A percentile compares a stretch with the other conserved stretches of the same genome.
Evolutionary conservation across 2,888 invertebrate species (phyloP).

Genomic region (Agriopis aurantiaria): DNA sequence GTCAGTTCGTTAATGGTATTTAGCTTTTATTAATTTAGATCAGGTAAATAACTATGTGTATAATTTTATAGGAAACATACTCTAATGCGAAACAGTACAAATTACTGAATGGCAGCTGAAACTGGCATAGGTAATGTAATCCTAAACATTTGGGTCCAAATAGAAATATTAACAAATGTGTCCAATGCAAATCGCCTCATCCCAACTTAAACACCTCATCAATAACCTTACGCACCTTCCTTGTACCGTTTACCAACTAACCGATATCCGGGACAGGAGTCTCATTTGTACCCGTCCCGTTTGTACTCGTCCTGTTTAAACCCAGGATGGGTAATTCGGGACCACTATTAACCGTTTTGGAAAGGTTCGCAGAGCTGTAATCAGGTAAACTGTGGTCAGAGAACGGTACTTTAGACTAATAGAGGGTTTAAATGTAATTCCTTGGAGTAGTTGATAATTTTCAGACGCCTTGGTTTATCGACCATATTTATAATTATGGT

Average conservation of each 20-base stretch:
- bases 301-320: conserved; percentile 41
- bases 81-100: too few relatives aligned
- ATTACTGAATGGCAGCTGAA: too few relatives aligned
- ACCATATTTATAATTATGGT: too few relatives aligned
- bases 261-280: conserved; percentile 54
- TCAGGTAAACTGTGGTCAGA: conserved; percentile 44
- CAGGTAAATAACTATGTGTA: too few relatives aligned
- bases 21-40: too few relatives aligned
- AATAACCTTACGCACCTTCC: conserved; percentile 30
- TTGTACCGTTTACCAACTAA: conserved; percentile 50
- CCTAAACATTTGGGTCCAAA: too few relatives aligned
- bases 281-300: conserved; percentile 61
- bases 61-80: too few relatives aligned
- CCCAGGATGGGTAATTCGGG: conserved; percentile 62
- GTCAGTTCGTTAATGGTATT: too few relatives aligned
- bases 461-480: neutral
- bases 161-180: neutral
- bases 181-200: conserved; percentile 4
- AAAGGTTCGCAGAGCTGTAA: conserved; percentile 44
- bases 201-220: conserved; percentile 23
- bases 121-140: too few relatives aligned
- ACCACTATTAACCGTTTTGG: conserved; percentile 66
- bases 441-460: conserved; percentile 1
- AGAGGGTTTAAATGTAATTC: neutral
- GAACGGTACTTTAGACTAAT: conserved; percentile 39